These are phyloP conservation scores for Steatornis caripensis DNA, from an alignment of 2,113 vertebrate genomes.

Conservation along the genomic window DNA sequence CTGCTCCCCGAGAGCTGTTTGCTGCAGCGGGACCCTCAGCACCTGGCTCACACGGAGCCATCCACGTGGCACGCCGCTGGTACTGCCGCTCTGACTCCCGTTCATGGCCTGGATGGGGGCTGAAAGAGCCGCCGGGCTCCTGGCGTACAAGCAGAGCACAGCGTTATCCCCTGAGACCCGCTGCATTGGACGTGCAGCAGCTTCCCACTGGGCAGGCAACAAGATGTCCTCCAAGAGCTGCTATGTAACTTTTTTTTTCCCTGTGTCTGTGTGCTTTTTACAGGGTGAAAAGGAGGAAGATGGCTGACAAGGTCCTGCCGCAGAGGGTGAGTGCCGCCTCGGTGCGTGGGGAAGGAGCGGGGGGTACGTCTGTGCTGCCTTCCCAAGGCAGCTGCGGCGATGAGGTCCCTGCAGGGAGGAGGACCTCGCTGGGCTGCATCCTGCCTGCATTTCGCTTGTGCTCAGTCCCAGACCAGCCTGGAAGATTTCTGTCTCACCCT, in stretches of 20 bases:
- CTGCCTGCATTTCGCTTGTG: not conserved
- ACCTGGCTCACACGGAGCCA: not conserved
- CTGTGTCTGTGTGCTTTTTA: not conserved
- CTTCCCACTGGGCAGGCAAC: not conserved
- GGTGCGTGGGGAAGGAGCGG: accelerated
- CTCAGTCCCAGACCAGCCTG: not conserved
- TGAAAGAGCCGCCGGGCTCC: not conserved
- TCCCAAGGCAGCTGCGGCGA: not conserved
- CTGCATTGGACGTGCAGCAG: too few relatives aligned
- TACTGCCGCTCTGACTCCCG: not conserved
- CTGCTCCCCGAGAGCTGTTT: not conserved
- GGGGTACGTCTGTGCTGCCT: not conserved
- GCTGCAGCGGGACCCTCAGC: not conserved
- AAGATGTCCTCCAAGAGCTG: not conserved
- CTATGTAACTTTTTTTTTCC: not conserved
- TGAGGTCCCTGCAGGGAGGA: not conserved
- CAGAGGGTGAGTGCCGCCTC: slow-evolving; percentile 84
- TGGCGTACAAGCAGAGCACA: accelerated
- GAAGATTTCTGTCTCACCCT: not conserved
- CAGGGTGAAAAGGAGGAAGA: slow-evolving; percentile 94
- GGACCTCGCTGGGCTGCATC: not conserved
- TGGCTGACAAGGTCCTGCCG: slow-evolving; percentile 98
- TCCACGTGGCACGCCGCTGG: accelerated
- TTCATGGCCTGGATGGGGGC: not conserved
- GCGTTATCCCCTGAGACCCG: not conserved